phyloP scores from a whole-genome alignment of 2,888 invertebrate species.

The Halocaridina rubra region DNA sequence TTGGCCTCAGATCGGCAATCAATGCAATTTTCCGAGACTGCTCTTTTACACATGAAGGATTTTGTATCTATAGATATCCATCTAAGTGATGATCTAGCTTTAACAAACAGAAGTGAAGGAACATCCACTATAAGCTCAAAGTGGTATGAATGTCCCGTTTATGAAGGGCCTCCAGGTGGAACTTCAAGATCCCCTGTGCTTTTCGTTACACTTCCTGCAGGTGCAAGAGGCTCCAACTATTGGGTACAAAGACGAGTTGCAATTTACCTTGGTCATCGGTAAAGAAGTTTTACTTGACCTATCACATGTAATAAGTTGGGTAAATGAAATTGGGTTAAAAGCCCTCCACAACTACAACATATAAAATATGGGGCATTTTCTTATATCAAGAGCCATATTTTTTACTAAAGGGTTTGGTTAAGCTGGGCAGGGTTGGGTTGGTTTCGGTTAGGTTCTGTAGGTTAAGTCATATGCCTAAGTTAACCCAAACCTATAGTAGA shows the following conservation, averaged over 20 bases:
- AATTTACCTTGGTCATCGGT: slow-evolving; percentile 36
- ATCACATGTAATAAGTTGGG: background rate
- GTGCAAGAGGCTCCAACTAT: slow-evolving; percentile 34
- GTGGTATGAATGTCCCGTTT: slow-evolving; percentile 47
- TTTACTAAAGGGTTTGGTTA: too few species aligned
- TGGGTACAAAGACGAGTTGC: slow-evolving; percentile 57
- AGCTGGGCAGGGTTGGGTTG: too few species aligned
- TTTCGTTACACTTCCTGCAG: slow-evolving; percentile 36
- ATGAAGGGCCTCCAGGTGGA: slow-evolving; percentile 50
- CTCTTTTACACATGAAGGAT: background rate
- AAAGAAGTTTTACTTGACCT: background rate
- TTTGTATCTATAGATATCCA: slow-evolving; percentile 15
- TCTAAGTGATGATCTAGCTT: slow-evolving; percentile 5
- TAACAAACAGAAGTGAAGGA: background rate
- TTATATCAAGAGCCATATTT: too few species aligned
- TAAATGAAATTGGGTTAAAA: background rate
- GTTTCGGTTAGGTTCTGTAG: too few species aligned
- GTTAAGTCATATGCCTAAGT: too few species aligned
- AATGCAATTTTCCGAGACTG: background rate
- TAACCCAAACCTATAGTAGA: too few species aligned
- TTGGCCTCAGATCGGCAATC: background rate
- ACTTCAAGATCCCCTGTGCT: slow-evolving; percentile 24
- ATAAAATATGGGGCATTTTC: background rate
- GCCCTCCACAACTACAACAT: background rate
- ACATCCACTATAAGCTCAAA: background rate